Conservation (phyloP, 2,113 vertebrate species). For the Chinchilla lanigera region DNA sequence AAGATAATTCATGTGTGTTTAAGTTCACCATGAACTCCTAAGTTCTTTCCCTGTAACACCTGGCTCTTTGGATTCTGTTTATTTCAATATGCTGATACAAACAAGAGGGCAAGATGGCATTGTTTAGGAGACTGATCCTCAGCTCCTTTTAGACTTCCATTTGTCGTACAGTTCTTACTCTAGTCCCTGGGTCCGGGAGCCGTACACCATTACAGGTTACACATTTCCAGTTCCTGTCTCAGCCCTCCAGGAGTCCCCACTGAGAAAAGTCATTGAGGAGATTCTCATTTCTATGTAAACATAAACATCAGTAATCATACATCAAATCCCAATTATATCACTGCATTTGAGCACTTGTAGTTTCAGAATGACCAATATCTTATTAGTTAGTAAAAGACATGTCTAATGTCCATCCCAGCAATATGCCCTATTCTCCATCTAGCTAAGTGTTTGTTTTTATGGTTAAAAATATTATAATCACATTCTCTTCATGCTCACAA, state of each 20-base stretch:
- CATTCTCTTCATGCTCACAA: slow-evolving; percentile 72
- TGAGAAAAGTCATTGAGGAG: neutral
- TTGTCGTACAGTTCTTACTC: neutral
- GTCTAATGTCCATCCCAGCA: slow-evolving; percentile 53
- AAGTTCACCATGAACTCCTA: neutral
- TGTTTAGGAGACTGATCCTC: neutral
- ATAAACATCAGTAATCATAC: slow-evolving; percentile 20
- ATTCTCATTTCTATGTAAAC: slow-evolving; percentile 38
- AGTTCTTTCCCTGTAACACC: slow-evolving; percentile 1
- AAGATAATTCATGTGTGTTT: neutral
- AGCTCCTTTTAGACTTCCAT: neutral
- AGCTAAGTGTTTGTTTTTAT: slow-evolving; percentile 75
- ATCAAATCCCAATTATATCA: slow-evolving; percentile 38
- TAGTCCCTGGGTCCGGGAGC: neutral
- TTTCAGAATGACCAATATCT: slow-evolving; percentile 56
- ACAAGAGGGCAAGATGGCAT: neutral
- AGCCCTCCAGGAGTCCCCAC: neutral
- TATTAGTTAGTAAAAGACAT: slow-evolving; percentile 71
- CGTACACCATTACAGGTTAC: neutral
- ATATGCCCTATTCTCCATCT: slow-evolving; percentile 60
- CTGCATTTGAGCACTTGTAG: slow-evolving; percentile 49
- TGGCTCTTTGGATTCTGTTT: neutral
- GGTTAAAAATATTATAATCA: slow-evolving; percentile 75
- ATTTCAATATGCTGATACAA: neutral
- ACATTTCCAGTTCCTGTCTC: neutral